phyloP scores from a whole-genome alignment of 2,888 invertebrate species.

The Erebia ligea region DNA sequence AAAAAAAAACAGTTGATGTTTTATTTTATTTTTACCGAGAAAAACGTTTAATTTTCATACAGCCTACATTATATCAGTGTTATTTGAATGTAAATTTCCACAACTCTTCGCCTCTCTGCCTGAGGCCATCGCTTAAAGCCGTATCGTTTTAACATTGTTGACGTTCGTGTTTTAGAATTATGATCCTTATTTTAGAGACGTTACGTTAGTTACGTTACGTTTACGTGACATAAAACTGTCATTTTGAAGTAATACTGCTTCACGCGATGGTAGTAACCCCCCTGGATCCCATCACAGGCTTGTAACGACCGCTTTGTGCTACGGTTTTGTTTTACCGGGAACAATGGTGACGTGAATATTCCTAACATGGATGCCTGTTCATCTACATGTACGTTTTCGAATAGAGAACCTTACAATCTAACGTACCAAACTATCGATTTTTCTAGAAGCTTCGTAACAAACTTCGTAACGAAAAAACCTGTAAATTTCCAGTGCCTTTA shows the following conservation, averaged over 20 bases:
- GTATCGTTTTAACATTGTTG: no score
- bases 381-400: background rate
- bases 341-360: background rate
- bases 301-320: slow-evolving; percentile 14
- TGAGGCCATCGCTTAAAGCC: background rate
- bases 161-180: no score
- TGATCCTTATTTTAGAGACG: no score
- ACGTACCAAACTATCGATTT: no score
- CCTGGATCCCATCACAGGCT: slow-evolving; percentile 9
- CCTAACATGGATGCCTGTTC: background rate
- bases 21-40: background rate
- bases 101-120: background rate
- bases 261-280: no score
- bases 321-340: slow-evolving; percentile 17
- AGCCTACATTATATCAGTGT: slow-evolving; percentile 1
- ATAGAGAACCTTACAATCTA: background rate
- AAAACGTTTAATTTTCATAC: slow-evolving; percentile 3
- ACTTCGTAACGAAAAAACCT: no score
- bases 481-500: no score
- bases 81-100: slow-evolving; percentile 23
- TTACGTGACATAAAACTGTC: no score
- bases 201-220: no score
- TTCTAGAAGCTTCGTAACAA: no score
- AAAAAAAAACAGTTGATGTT: no score
- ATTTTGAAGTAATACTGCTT: no score